phyloP scores from a whole-genome alignment of 2,797 vertebrate genomes.

The Spheniscus humboldti region DNA sequence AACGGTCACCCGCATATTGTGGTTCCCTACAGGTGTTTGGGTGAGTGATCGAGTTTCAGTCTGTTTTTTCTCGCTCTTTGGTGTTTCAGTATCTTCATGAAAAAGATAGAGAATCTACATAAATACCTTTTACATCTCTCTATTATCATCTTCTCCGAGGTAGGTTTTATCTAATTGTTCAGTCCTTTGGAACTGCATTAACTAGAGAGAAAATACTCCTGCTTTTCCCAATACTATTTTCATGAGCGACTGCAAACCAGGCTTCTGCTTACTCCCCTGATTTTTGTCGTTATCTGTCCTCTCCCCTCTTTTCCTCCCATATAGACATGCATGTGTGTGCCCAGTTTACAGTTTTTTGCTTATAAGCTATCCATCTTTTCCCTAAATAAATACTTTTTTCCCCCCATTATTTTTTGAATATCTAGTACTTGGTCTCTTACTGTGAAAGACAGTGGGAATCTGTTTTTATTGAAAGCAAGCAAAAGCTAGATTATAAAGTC shows the following conservation, averaged over 20 bases:
- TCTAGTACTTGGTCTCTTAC: background rate
- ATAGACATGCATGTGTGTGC: background rate
- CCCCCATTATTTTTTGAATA: background rate
- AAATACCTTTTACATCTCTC: background rate
- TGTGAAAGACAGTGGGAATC: background rate
- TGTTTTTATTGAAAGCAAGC: background rate
- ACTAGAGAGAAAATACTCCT: background rate
- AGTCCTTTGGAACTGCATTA: background rate
- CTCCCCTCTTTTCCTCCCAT: background rate
- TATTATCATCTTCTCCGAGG: background rate
- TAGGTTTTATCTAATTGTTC: background rate
- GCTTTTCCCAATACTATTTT: background rate
- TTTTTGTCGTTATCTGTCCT: background rate
- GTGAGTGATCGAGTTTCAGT: conserved; percentile 69
- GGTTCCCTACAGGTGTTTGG: conserved; percentile 94
- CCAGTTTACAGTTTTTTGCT: background rate
- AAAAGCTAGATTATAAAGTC: background rate
- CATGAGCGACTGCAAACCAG: background rate
- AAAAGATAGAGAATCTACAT: background rate
- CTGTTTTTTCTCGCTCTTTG: background rate
- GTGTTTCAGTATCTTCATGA: background rate
- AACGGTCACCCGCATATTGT: conserved; percentile 89
- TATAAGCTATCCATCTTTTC: background rate
- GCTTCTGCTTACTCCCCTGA: background rate
- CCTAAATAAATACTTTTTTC: background rate